Percentiles rank a stretch among this genome's conserved stretches.
These are phyloP conservation scores for Sebastes iracundus DNA, from an alignment of 2,797 vertebrate genomes.

Conservation along the genomic window DNA sequence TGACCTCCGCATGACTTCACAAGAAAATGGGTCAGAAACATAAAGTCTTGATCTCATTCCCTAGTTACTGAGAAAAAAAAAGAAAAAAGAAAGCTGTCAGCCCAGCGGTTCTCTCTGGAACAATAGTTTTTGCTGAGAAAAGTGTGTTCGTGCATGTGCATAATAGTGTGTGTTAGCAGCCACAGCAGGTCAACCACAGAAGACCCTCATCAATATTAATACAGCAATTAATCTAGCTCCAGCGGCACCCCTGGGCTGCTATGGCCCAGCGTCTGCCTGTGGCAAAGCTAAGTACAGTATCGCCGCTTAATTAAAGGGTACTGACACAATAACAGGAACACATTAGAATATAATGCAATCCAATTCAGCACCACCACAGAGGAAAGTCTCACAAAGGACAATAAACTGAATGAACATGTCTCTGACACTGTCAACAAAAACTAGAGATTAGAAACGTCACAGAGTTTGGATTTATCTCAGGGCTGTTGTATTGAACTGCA, in stretches of 20 bases:
- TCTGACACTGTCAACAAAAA: neutral
- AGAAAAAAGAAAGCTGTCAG: neutral
- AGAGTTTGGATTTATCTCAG: neutral
- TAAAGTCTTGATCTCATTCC: conserved; percentile 8
- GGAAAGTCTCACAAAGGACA: neutral
- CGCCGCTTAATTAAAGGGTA: conserved; percentile 47
- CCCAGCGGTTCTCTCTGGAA: neutral
- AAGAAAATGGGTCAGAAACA: conserved; percentile 55
- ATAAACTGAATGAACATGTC: neutral
- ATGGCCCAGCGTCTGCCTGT: conserved; percentile 36
- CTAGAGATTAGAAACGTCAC: neutral
- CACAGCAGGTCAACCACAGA: conserved; percentile 59
- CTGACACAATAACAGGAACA: conserved; percentile 21
- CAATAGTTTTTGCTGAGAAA: conserved; percentile 10
- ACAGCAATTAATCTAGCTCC: conserved; percentile 70
- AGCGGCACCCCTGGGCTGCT: conserved; percentile 41
- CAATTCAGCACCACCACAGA: neutral
- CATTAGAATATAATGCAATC: conserved; percentile 7
- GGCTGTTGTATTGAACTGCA: neutral
- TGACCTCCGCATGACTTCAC: conserved; percentile 43
- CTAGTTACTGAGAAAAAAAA: neutral
- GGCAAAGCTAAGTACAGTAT: conserved; percentile 34
- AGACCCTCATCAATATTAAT: conserved; percentile 81
- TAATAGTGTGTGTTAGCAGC: conserved; percentile 20
- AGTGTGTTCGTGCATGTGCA: neutral